Conservation (phyloP, 1,140 invertebrate species). For the Cecropterus lyciades region DNA sequence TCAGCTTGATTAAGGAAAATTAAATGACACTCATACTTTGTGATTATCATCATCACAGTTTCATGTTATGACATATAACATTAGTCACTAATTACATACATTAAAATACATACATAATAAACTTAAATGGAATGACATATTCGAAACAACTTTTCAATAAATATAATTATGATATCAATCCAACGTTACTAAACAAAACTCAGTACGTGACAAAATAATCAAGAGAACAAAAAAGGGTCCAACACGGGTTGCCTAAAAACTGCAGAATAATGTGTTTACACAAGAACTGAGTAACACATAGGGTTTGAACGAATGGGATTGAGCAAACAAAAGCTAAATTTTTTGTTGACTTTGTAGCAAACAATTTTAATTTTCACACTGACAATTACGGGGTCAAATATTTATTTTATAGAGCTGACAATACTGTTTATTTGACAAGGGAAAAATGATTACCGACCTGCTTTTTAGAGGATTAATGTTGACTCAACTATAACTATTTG, state of each 20-base stretch:
- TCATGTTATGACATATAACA: too few relatives aligned
- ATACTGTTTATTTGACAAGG: too few relatives aligned
- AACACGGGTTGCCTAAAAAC: conserved; percentile 13
- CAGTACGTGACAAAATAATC: conserved; percentile 21
- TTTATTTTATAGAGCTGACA: not conserved
- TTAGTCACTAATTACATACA: too few relatives aligned
- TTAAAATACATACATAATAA: too few relatives aligned
- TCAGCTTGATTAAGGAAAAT: too few relatives aligned
- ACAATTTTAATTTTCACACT: not conserved
- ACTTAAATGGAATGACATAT: too few relatives aligned
- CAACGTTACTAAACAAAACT: not conserved
- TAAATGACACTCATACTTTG: too few relatives aligned
- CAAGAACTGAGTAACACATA: conserved; percentile 27
- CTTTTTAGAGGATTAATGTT: too few relatives aligned
- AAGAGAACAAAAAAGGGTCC: conserved; percentile 26
- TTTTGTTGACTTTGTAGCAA: conserved; percentile 6
- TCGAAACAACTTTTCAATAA: not conserved
- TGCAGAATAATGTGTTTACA: conserved; percentile 17
- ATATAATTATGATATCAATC: not conserved
- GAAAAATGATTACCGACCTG: too few relatives aligned
- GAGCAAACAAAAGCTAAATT: not conserved
- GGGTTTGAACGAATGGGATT: conserved; percentile 15
- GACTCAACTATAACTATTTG: too few relatives aligned
- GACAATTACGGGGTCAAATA: not conserved
- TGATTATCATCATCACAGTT: too few relatives aligned